A percentile compares a stretch with the other conserved stretches of the same genome.
Evolutionary conservation across 2,888 invertebrate species (phyloP).

Genomic region (Lithodes maja): DNA sequence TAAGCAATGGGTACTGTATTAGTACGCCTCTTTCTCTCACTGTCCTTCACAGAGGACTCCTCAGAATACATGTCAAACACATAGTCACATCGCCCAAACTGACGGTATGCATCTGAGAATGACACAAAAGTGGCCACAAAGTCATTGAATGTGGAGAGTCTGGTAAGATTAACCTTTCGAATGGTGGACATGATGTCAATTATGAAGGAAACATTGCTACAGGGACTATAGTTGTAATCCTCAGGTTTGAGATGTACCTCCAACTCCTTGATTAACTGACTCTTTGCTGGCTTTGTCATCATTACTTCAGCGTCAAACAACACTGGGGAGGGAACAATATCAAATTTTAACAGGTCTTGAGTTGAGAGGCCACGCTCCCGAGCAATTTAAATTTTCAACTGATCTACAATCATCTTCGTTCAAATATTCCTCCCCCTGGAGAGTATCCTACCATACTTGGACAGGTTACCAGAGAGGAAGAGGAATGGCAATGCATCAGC

Average conservation of each 20-base stretch:
- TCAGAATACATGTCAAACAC: no score
- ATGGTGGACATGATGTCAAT: background rate
- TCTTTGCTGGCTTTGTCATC: conserved; percentile 8
- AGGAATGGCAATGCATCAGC: background rate
- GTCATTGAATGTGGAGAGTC: background rate
- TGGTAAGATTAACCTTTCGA: background rate
- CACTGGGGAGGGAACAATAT: background rate
- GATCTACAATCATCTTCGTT: background rate
- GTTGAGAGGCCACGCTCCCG: background rate
- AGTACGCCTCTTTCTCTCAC: no score
- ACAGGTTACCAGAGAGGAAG: background rate
- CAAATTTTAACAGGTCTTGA: background rate
- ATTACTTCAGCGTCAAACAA: background rate
- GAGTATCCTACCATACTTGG: background rate
- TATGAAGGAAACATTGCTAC: no score
- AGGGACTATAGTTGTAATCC: background rate
- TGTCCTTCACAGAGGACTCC: no score
- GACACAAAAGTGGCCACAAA: background rate
- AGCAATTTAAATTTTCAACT: background rate
- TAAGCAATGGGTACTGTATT: background rate
- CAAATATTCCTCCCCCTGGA: background rate
- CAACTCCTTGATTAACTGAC: background rate
- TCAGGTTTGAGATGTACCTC: background rate
- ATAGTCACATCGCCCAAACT: no score
- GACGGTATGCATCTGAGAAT: background rate